Evolutionary conservation across 2,113 vertebrate genomes (phyloP).

Genomic region (Aegypius monachus): DNA sequence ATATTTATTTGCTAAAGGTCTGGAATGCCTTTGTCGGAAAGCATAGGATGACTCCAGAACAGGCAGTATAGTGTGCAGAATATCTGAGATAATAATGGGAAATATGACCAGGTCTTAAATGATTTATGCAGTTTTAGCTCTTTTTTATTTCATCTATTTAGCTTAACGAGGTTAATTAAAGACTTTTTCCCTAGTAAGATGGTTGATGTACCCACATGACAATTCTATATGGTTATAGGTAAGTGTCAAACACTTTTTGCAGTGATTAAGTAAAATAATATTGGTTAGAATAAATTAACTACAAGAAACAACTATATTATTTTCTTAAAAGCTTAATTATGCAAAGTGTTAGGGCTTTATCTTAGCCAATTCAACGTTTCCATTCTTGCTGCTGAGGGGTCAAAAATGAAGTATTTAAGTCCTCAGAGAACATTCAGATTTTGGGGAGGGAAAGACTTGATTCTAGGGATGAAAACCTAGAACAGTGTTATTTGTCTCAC

Average conservation of each 20-base stretch:
- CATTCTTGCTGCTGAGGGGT: neutral
- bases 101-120: neutral
- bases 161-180: neutral
- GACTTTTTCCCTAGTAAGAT: neutral
- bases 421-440: neutral
- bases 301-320: neutral
- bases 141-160: neutral
- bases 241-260: neutral
- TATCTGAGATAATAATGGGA: neutral
- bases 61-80: neutral
- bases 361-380: neutral
- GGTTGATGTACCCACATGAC: neutral
- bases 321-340: neutral
- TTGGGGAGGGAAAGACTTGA: neutral
- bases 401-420: neutral
- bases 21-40: neutral
- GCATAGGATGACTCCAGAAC: neutral
- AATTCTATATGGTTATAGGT: neutral
- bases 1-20: neutral
- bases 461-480: neutral
- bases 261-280: neutral
- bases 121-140: neutral
- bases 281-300: neutral
- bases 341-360: neutral
- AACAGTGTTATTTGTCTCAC: neutral